Percentiles rank a stretch among this genome's conserved stretches.
Conservation (phyloP, 2,888 invertebrate genomes). For the Drosophila sordidula region DNA sequence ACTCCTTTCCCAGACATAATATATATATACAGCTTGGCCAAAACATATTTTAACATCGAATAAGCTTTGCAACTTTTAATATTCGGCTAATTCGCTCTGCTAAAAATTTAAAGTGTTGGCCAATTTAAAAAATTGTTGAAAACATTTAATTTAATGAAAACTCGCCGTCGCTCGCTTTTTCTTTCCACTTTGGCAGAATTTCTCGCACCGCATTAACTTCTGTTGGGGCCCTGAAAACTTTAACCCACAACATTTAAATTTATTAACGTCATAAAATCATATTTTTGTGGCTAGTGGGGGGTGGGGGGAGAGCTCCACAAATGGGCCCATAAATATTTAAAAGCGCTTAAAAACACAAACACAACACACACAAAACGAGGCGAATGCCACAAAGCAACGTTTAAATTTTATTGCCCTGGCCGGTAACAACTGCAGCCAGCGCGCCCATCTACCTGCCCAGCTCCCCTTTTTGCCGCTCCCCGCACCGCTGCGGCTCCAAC, state of each 20-base stretch:
- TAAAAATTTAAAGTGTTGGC: too few relatives aligned
- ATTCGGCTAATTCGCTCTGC: too few relatives aligned
- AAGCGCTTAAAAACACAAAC: slow-evolving; percentile 66
- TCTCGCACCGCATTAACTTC: slow-evolving; percentile 8
- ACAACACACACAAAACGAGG: slow-evolving; percentile 36
- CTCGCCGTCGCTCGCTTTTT: slow-evolving; percentile 9
- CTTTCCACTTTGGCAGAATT: slow-evolving; percentile 1
- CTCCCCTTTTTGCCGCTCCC: not conserved
- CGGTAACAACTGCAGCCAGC: slow-evolving; percentile 20
- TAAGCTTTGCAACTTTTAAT: too few relatives aligned
- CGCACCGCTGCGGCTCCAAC: not conserved
- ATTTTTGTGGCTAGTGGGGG: slow-evolving; percentile 54
- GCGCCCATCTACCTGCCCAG: slow-evolving; percentile 2
- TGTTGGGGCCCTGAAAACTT: slow-evolving; percentile 10
- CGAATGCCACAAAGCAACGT: slow-evolving; percentile 61
- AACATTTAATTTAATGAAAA: slow-evolving; percentile 1
- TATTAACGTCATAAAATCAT: slow-evolving; percentile 75
- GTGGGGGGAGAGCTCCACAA: slow-evolving; percentile 44
- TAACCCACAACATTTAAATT: slow-evolving; percentile 65
- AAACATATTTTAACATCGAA: too few relatives aligned
- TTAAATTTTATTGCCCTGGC: slow-evolving; percentile 70
- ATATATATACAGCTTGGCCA: too few relatives aligned
- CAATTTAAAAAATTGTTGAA: not conserved
- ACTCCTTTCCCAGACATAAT: too few relatives aligned
- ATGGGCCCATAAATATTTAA: slow-evolving; percentile 76